Percentiles rank a stretch among this genome's conserved stretches.
These are phyloP conservation scores for Agapostemon virescens DNA, from an alignment of 2,888 invertebrate species.

Conservation along the genomic window DNA sequence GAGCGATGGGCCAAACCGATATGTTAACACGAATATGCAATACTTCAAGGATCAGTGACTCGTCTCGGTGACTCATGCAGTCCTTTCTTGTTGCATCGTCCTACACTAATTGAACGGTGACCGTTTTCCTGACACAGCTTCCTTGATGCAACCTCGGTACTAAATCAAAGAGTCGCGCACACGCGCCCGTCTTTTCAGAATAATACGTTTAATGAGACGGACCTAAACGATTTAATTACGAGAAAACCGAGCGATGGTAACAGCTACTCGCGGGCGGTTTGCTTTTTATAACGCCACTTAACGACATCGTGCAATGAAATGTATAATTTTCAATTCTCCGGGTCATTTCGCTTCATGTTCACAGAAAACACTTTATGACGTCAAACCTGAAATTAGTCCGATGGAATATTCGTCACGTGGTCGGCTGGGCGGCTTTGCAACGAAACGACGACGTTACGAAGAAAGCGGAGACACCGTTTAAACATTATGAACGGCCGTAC, in stretches of 20 bases:
- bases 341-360: slow-evolving; percentile 5
- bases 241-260: not conserved
- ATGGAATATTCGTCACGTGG: slow-evolving; percentile 3
- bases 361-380: slow-evolving; percentile 5
- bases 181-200: not conserved
- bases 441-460: not conserved
- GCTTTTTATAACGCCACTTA: slow-evolving; percentile 5
- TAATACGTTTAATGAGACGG: not conserved
- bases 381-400: slow-evolving; percentile 3
- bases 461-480: not conserved
- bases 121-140: slow-evolving; percentile 21
- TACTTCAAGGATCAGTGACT: slow-evolving; percentile 57
- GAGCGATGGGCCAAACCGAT: slow-evolving; percentile 38
- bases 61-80: slow-evolving; percentile 63
- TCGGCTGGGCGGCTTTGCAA: not conserved
- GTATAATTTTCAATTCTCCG: slow-evolving; percentile 16
- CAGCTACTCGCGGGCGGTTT: not conserved
- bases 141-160: slow-evolving; percentile 18
- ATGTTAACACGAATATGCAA: slow-evolving; percentile 68
- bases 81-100: slow-evolving; percentile 54
- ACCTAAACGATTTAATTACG: not conserved
- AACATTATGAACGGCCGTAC: not conserved
- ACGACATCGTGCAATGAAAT: slow-evolving; percentile 7
- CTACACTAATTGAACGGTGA: slow-evolving; percentile 56
- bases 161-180: slow-evolving; percentile 25